Evolutionary conservation across 92 coral and sea anemone genomes (phyloP).

Genomic region (Epizoanthus illoricatus): DNA sequence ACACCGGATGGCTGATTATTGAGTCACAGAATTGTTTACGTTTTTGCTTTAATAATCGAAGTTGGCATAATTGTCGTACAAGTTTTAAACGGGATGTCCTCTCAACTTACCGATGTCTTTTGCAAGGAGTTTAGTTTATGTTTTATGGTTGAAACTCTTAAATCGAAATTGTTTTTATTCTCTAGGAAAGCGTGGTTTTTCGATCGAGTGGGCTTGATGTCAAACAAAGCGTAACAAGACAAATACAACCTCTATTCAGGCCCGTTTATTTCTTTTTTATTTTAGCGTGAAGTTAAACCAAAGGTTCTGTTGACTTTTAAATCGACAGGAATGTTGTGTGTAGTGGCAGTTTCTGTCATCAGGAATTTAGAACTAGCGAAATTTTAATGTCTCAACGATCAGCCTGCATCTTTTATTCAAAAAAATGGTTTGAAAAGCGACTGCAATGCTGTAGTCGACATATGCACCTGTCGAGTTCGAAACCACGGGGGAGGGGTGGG

Average conservation of each 20-base stretch:
- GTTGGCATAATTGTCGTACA: background rate
- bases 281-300: background rate
- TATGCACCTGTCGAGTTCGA: constrained; percentile 34
- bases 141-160: background rate
- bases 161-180: background rate
- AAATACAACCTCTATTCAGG: background rate
- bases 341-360: background rate
- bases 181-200: background rate
- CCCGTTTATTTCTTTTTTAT: background rate
- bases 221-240: constrained; percentile 8
- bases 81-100: background rate
- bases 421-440: constrained; percentile 25
- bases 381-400: background rate
- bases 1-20: constrained; percentile 27
- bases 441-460: constrained; percentile 18
- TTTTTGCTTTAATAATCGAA: background rate
- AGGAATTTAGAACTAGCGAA: background rate
- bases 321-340: background rate
- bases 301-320: background rate
- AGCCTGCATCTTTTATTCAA: constrained; percentile 7
- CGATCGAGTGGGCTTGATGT: constrained; percentile 10
- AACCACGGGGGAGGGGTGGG: constrained; percentile 39
- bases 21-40: constrained; percentile 22
- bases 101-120: background rate
- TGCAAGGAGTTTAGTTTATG: background rate